Conservation (phyloP, 2,113 vertebrate species). For the Halichoeres trimaculatus region DNA sequence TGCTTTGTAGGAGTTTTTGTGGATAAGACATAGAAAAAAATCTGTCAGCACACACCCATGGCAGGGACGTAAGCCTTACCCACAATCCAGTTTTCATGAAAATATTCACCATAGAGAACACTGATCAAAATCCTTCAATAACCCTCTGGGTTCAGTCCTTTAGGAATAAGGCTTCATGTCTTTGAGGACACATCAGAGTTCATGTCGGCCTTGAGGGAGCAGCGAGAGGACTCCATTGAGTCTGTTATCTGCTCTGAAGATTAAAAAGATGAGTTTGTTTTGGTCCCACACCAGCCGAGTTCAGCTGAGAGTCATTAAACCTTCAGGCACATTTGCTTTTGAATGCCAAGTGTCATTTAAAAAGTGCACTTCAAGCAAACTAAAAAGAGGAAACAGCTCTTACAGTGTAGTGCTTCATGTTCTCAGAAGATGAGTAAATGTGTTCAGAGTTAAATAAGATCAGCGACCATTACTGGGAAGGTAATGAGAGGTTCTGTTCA, state of each 20-base stretch:
- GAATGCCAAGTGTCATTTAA: conserved; percentile 33
- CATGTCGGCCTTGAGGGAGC: conserved; percentile 33
- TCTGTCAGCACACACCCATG: not conserved
- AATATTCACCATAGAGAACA: conserved; percentile 12
- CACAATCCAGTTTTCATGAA: not conserved
- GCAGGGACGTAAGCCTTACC: not conserved
- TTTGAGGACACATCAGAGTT: conserved; percentile 41
- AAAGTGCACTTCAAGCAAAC: not conserved
- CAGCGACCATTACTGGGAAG: conserved; percentile 1
- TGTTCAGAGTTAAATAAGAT: too few species aligned
- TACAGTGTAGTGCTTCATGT: too few species aligned
- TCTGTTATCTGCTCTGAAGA: conserved; percentile 14
- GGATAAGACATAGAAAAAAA: not conserved
- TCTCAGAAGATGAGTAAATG: too few species aligned
- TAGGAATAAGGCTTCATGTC: conserved; percentile 10
- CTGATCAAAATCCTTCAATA: conserved; percentile 24
- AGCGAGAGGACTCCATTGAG: conserved; percentile 16
- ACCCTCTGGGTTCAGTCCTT: conserved; percentile 15
- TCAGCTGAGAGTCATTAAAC: conserved; percentile 39
- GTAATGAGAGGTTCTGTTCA: conserved; percentile 10
- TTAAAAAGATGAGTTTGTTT: conserved; percentile 35
- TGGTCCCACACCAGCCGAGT: conserved; percentile 22
- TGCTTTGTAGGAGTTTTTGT: not conserved
- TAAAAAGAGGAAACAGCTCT: too few species aligned
- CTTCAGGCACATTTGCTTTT: conserved; percentile 40